Percentiles rank a stretch among this genome's conserved stretches.
Conservation (phyloP, 2,797 vertebrate genomes). For the Chromobotia macracanthus region DNA sequence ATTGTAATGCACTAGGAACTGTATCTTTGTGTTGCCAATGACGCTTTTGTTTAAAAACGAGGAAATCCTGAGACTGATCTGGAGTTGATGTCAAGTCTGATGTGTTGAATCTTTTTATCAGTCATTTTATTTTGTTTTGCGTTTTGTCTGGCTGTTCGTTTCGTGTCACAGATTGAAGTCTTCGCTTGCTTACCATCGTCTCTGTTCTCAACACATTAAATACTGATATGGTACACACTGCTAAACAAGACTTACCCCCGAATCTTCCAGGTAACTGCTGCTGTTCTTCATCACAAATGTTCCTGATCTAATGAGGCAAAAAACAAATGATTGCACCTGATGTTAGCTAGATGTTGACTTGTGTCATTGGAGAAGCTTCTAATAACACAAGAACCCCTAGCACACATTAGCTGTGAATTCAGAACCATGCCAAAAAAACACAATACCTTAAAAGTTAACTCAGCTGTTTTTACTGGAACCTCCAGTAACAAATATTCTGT, state of each 20-base stretch:
- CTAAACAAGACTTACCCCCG: not conserved
- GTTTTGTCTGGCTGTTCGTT: constrained; percentile 16
- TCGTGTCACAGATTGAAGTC: not conserved
- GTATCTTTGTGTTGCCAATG: not conserved
- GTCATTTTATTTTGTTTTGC: constrained; percentile 9
- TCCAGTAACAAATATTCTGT: not conserved
- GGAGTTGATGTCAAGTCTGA: constrained; percentile 3
- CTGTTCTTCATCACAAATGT: not conserved
- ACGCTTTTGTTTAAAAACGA: not conserved
- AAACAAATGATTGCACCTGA: not conserved
- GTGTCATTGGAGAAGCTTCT: not conserved
- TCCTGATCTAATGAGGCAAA: not conserved
- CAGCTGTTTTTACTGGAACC: not conserved
- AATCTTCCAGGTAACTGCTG: not conserved
- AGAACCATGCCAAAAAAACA: not conserved
- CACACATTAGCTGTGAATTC: constrained; percentile 2
- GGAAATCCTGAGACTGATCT: not conserved
- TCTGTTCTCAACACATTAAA: not conserved
- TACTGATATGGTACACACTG: not conserved
- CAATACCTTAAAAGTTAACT: not conserved
- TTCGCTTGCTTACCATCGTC: constrained; percentile 5
- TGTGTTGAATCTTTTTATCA: constrained; percentile 5
- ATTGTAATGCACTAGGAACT: constrained; percentile 7
- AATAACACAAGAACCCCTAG: not conserved
- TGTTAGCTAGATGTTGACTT: not conserved